Evolutionary conservation across 1,140 invertebrate genomes (phyloP), one percentile per base, ranked within the genome.

Genomic region (Leptestheria dahalacensis): DNA sequence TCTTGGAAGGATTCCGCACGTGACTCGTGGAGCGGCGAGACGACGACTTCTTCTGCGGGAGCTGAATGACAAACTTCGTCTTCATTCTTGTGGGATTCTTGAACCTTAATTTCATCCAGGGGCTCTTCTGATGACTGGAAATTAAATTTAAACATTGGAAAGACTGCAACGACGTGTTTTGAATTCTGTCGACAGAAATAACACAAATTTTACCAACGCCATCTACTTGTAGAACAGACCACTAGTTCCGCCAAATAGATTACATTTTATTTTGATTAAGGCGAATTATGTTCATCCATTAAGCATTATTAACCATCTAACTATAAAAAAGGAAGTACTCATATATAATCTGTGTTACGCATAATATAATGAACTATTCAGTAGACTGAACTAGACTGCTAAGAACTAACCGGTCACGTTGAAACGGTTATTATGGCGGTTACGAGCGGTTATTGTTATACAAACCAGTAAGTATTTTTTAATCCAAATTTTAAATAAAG

Each of bases 91-190:
- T 9, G 4, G 20, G 11, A 24, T 11, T 6, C 25, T 41, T 4
- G 41, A 10, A 10, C 47, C 49, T 28, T 24, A n/a, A n/a, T 60
- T 51, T 52, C 12, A 23, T 29, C 20, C 29, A 18, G 20, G 6
- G 33, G 6, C 33, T 53, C 21, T 3, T 60, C 21, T 1, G 48
- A 50, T 18, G n/a, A 24, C 3, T 12, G 10, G 41, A 60, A 60
- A 60, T 60, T 60, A 20, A 60, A 60, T 41, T 60, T 60, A 52
- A 60, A 60, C 58, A 60, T 60, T 15, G 33, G 6, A 15, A 15
- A n/a, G n/a, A n/a, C n/a, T n/a, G 33, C 15, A 6, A 9, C 15
- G 33, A 41, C 6, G 33, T 41, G 6, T 41, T 41, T 41, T 41
- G 15, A 41, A 41, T 41, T 41, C 33, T 9, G 33, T 41, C 15